A percentile compares a stretch with the other conserved stretches of the same genome.
These are phyloP conservation scores for Antennarius striatus DNA, from an alignment of 2,113 vertebrate genomes.

Conservation along the genomic window DNA sequence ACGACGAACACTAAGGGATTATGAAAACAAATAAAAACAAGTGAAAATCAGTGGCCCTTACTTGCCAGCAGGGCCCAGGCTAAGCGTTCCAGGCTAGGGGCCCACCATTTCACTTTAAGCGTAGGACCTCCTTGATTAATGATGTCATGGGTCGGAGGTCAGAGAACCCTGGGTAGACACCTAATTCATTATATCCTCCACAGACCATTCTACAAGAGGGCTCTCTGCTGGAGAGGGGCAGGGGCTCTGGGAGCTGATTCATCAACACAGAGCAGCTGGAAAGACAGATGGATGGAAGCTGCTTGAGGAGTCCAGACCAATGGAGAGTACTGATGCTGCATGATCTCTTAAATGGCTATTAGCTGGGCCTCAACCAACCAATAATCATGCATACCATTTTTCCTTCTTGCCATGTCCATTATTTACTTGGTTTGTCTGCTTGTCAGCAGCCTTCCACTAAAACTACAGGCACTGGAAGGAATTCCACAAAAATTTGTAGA, in stretches of 20 bases:
- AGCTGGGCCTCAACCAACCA: not conserved
- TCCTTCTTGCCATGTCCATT: not conserved
- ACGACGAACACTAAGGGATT: conserved; percentile 69
- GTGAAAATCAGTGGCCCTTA: conserved; percentile 74
- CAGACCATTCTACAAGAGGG: conserved; percentile 84
- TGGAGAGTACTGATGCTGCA: not conserved
- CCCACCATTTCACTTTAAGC: conserved; percentile 80
- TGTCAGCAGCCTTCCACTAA: no score
- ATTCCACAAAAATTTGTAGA: no score
- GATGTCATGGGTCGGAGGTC: conserved; percentile 90
- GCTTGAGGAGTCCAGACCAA: conserved; percentile 24
- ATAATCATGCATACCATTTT: not conserved
- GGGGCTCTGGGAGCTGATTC: conserved; percentile 86
- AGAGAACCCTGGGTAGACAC: conserved; percentile 88
- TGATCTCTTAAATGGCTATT: conserved; percentile 7
- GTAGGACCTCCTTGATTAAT: conserved; percentile 90
- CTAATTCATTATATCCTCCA: conserved; percentile 97
- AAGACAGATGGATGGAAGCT: conserved; percentile 56
- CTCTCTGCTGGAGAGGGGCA: conserved; percentile 76
- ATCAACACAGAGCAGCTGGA: conserved; percentile 78
- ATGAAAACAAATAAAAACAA: conserved; percentile 83
- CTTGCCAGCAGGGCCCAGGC: conserved; percentile 67
- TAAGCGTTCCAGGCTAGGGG: conserved; percentile 78
- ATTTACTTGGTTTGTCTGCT: no score
- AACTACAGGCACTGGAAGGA: no score